phyloP scores from a whole-genome alignment of 2,113 vertebrate genomes.

The Dicentrarchus labrax region DNA sequence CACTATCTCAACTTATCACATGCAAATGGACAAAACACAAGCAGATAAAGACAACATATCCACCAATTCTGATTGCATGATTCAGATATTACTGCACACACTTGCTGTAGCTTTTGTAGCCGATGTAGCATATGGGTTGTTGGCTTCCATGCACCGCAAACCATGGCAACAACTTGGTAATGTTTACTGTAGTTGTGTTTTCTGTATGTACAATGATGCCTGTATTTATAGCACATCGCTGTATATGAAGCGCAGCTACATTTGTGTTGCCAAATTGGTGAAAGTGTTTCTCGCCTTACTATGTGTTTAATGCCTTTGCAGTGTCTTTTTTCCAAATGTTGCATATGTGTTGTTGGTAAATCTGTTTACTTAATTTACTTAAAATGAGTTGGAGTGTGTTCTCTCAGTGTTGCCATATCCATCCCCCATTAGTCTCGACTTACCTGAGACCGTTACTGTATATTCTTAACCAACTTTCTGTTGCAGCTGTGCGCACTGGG shows the following conservation, averaged over 20 bases:
- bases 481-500: constrained; percentile 31
- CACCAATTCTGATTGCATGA: not conserved
- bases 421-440: constrained; percentile 4
- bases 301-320: not conserved
- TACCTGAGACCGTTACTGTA: not conserved
- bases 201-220: not conserved
- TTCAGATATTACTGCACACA: not conserved
- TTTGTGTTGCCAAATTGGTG: not conserved
- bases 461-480: constrained; percentile 24
- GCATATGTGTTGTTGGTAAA: not conserved
- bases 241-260: not conserved
- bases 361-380: not conserved
- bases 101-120: not conserved
- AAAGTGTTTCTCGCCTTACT: not conserved
- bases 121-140: not conserved
- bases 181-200: not conserved
- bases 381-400: too few relatives aligned
- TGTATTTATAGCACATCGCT: not conserved
- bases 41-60: not conserved
- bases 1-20: not conserved
- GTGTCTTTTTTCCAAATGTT: not conserved
- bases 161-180: not conserved
- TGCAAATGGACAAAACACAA: not conserved
- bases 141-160: not conserved
- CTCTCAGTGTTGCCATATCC: too few relatives aligned